Percentiles rank a stretch among this genome's conserved stretches.
These are phyloP conservation scores for Ataeniobius toweri DNA, from an alignment of 2,797 vertebrate species.

Conservation along the genomic window DNA sequence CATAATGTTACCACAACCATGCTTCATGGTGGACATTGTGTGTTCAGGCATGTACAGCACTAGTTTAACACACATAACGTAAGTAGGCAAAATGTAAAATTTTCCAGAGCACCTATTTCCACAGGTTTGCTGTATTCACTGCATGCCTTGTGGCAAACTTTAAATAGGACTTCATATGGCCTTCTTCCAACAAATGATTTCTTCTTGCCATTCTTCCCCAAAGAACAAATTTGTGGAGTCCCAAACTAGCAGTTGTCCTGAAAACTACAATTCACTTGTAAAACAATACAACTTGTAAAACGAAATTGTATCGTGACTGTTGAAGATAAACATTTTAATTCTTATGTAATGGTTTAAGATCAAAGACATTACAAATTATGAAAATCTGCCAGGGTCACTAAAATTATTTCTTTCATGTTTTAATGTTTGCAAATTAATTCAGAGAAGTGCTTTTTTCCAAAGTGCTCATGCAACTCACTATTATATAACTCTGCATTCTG, in stretches of 20 bases:
- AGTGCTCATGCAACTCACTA: neutral
- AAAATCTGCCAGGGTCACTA: neutral
- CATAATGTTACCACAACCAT: neutral
- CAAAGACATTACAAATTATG: neutral
- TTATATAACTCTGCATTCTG: constrained; percentile 4
- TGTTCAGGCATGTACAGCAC: neutral
- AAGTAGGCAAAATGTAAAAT: neutral
- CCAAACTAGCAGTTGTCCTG: neutral
- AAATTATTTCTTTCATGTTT: neutral
- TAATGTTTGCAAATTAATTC: neutral
- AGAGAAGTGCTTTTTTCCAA: neutral
- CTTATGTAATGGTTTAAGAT: neutral
- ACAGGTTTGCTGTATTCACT: neutral
- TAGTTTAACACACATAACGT: neutral
- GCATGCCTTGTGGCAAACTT: neutral
- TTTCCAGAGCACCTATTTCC: neutral
- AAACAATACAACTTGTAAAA: too few species aligned
- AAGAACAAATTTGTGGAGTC: neutral
- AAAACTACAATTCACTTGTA: neutral
- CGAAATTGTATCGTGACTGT: neutral
- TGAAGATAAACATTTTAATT: neutral
- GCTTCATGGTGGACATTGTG: neutral
- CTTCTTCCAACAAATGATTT: neutral
- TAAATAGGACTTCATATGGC: neutral
- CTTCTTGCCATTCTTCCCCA: neutral